Conservation (phyloP, 2,797 vertebrate species). For the Neosalanx taihuensis region DNA sequence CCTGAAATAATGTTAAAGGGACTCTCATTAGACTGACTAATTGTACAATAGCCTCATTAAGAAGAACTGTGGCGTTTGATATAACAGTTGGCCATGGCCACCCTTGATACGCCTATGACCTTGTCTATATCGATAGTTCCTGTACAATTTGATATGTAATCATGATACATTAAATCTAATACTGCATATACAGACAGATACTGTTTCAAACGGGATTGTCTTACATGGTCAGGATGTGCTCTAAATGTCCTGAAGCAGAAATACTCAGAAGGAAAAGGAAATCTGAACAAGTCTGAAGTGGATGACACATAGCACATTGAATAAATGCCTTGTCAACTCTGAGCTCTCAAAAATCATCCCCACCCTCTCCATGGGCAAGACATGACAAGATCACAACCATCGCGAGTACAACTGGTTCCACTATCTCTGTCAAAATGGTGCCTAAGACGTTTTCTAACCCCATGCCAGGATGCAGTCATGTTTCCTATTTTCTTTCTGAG, state of each 20-base stretch:
- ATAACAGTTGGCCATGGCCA: background rate
- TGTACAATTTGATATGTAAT: background rate
- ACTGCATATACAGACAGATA: background rate
- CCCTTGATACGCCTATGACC: background rate
- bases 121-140: background rate
- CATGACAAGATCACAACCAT: background rate
- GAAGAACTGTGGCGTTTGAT: too few relatives aligned
- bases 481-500: background rate
- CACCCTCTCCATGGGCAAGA: background rate
- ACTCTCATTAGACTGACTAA: too few relatives aligned
- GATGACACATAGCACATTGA: background rate
- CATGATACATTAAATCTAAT: background rate
- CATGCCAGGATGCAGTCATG: background rate
- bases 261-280: background rate
- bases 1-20: too few relatives aligned
- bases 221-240: background rate
- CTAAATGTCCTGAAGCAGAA: background rate
- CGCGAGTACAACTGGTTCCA: background rate
- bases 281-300: background rate
- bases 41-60: too few relatives aligned
- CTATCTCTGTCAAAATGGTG: conserved; percentile 1
- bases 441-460: background rate
- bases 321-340: background rate
- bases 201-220: background rate
- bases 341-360: background rate